These are phyloP conservation scores for Andrena haemorrhoa DNA, from an alignment of 2,888 invertebrate species.

Conservation along the genomic window DNA sequence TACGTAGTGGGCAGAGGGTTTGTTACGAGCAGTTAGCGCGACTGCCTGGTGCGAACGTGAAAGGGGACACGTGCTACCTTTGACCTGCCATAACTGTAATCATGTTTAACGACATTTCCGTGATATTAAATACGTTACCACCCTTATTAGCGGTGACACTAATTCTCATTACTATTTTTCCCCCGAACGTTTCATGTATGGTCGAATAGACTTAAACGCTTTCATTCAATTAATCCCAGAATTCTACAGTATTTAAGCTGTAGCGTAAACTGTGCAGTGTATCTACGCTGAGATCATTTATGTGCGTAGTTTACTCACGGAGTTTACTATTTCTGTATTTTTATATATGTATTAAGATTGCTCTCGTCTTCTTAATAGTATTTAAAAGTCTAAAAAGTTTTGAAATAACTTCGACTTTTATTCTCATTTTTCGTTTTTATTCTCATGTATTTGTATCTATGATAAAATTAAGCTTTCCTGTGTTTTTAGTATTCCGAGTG, in stretches of 20 bases:
- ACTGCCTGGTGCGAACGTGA: constrained; percentile 38
- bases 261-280: background rate
- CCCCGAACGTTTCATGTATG: background rate
- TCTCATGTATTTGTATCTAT: no score
- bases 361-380: no score
- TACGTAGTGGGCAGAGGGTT: constrained; percentile 16
- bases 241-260: background rate
- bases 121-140: constrained; percentile 44
- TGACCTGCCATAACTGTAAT: constrained; percentile 51
- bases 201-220: background rate
- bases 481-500: no score
- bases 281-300: no score
- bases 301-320: background rate
- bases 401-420: no score
- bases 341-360: no score
- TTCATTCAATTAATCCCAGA: background rate
- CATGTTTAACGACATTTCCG: constrained; percentile 49
- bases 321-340: background rate
- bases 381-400: no score
- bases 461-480: no score
- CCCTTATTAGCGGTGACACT: constrained; percentile 29
- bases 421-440: no score
- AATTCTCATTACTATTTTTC: constrained; percentile 22
- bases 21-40: constrained; percentile 46
- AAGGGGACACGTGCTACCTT: constrained; percentile 52